These are phyloP conservation scores for Mimas tiliae DNA, from an alignment of 2,888 invertebrate species.

Conservation along the genomic window DNA sequence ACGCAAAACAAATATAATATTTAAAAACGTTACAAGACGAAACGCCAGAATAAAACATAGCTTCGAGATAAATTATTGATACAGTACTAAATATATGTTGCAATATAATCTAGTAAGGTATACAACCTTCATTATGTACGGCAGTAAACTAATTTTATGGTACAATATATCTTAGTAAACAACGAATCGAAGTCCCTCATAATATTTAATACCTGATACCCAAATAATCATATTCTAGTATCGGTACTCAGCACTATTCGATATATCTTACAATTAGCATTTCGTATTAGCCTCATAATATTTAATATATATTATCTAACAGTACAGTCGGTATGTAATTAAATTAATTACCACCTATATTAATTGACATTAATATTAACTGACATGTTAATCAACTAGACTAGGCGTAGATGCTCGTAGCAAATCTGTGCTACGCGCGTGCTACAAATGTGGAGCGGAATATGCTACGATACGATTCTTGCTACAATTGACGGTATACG, in stretches of 20 bases:
- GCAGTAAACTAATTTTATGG: too few species aligned
- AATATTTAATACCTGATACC: too few species aligned
- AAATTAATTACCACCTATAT: not conserved
- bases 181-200: too few species aligned
- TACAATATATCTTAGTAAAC: too few species aligned
- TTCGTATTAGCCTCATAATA: constrained; percentile 3
- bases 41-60: not conserved
- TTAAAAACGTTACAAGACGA: not conserved
- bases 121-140: too few species aligned
- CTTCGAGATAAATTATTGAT: not conserved
- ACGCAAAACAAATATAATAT: not conserved
- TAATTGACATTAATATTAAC: constrained; percentile 25
- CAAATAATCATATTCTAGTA: not conserved
- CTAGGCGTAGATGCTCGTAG: constrained; percentile 10
- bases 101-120: too few species aligned
- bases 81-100: too few species aligned
- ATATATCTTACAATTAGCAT: not conserved
- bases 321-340: constrained; percentile 7
- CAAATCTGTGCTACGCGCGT: not conserved
- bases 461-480: not conserved
- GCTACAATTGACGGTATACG: not conserved
- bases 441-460: constrained; percentile 1
- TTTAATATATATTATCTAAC: constrained; percentile 7
- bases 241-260: not conserved
- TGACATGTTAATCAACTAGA: constrained; percentile 8